Evolutionary conservation across 2,797 vertebrate species (phyloP), one percentile per base, ranked within the genome.

Genomic region (Acipenser oxyrinchus): DNA sequence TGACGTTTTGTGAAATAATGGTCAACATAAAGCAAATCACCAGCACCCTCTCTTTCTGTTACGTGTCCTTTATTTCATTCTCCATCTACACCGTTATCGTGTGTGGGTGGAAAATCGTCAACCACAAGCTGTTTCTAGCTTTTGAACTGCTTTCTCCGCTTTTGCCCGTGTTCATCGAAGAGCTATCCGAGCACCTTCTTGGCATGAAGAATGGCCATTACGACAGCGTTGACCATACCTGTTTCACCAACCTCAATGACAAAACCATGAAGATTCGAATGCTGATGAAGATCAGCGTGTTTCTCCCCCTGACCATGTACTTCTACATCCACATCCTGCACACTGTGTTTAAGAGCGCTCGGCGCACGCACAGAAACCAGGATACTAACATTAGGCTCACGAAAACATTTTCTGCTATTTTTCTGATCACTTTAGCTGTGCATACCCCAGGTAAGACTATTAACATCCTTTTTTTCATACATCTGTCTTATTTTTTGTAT

Each of bases 61-160:
- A 83, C 48, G 69, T 78, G 64, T 81, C 76, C 66, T 86, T 84
- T 73, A 84, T 86, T 65, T 83, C 76, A 37, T 82, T 84, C 73
- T 84, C 80, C 57, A 70, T 86, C 68, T 82, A 83, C 71, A 79
- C 79, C 72, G 80, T 76, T 53, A 79, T 81, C 75, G 79, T 79
- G 37, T 74, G 77, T 57, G 23, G n/a, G 55, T 75, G 68, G 11
- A 69, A 69, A 64, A 77, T 76, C 63, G 82, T 78, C 1, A 76
- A 69, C 58, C 77, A 68, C 52, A 76, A 74, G 68, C 2, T 65
- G 2, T 80, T 84, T 68, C 63, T 81, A 62, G 70, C 66, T 49
- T 73, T 83, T 69, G 70, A 83, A 78, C 70, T 82, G n/a, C 68
- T 81, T 59, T 78, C 81, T 63, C 82, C 79, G 2, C 73, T 75